Evolutionary conservation across 2,888 invertebrate species (phyloP).

Genomic region (Therioaphis trifolii): DNA sequence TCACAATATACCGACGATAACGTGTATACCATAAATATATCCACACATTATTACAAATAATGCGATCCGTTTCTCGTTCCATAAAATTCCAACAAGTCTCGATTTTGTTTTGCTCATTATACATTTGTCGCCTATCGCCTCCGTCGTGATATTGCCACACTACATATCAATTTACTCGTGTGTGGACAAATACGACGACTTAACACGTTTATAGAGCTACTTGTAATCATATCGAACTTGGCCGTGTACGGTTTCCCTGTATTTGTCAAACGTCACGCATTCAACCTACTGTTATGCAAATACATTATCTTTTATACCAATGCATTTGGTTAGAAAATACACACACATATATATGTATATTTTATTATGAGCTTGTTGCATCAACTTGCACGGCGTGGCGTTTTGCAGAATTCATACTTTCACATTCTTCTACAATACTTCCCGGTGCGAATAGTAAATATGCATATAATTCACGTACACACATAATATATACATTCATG

Average conservation of each 20-base stretch:
- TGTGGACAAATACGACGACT: no score
- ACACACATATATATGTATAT: no score
- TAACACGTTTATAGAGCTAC: no score
- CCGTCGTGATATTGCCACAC: no score
- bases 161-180: no score
- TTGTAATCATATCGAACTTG: not conserved
- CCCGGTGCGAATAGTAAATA: constrained; percentile 9
- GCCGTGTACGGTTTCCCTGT: not conserved
- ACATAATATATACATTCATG: not conserved
- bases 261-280: not conserved
- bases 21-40: no score
- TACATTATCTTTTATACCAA: constrained; percentile 4
- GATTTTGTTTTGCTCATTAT: no score
- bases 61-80: no score
- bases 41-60: no score
- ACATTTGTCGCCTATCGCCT: no score
- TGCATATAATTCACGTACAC: not conserved
- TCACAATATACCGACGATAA: not conserved
- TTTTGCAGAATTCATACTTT: constrained; percentile 19
- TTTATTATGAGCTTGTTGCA: constrained; percentile 22
- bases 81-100: no score
- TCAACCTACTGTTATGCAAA: constrained; percentile 32
- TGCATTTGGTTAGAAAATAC: constrained; percentile 15
- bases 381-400: constrained; percentile 17
- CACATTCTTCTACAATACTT: constrained; percentile 56